phyloP scores from a whole-genome alignment of 2,888 invertebrate species.

The Archips xylosteana region DNA sequence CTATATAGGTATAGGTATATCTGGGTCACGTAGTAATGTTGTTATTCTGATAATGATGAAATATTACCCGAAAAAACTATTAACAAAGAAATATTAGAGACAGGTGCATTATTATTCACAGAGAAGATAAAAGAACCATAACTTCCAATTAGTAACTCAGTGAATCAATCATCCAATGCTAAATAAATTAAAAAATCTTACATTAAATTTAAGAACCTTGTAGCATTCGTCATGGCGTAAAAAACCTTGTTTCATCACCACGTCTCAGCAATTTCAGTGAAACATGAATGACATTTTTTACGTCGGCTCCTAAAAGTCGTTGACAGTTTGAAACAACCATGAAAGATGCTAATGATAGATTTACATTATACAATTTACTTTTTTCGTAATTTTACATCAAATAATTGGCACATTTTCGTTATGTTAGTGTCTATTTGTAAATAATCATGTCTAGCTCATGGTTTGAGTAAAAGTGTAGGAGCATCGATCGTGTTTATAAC shows the following conservation, averaged over 20 bases:
- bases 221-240: constrained; percentile 21
- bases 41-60: not conserved
- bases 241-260: constrained; percentile 31
- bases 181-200: constrained; percentile 15
- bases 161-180: not conserved
- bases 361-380: constrained; percentile 23
- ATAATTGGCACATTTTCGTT: not conserved
- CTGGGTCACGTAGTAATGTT: not conserved
- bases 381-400: constrained; percentile 7
- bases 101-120: not conserved
- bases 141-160: not conserved
- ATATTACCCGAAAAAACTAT: not conserved
- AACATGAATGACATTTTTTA: constrained; percentile 38
- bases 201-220: constrained; percentile 10
- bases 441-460: not conserved
- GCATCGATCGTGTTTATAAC: not conserved
- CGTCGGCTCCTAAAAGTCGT: constrained; percentile 7
- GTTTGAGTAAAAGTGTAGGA: not conserved
- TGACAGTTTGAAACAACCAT: constrained; percentile 20
- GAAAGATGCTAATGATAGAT: constrained; percentile 25
- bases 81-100: not conserved
- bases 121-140: constrained; percentile 1
- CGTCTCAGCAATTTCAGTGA: constrained; percentile 16
- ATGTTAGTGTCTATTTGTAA: not conserved
- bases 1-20: not conserved